A percentile compares a stretch with the other conserved stretches of the same genome.
Conservation (phyloP, 2,113 vertebrate genomes). For the Nicator chloris region DNA sequence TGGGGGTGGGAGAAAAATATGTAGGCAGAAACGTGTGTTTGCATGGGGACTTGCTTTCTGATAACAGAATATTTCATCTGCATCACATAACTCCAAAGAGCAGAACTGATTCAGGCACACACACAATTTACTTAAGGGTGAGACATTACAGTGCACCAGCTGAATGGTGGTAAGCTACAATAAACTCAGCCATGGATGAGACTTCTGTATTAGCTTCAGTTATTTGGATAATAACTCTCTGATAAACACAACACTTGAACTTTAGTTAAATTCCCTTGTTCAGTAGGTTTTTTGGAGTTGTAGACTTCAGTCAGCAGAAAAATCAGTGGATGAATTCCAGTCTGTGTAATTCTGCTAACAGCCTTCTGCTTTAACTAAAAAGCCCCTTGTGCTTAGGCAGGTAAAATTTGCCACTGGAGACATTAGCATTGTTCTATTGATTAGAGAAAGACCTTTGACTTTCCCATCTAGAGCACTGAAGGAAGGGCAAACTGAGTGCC, state of each 20-base stretch:
- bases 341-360: neutral
- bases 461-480: neutral
- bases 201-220: neutral
- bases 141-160: neutral
- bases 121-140: neutral
- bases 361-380: neutral
- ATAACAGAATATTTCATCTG: neutral
- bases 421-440: neutral
- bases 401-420: neutral
- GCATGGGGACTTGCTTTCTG: neutral
- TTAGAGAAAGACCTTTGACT: neutral
- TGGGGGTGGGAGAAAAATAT: neutral
- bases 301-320: neutral
- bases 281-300: neutral
- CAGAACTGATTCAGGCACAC: neutral
- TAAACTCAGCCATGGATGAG: neutral
- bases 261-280: neutral
- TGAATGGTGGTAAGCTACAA: neutral
- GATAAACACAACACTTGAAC: neutral
- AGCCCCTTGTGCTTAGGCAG: neutral
- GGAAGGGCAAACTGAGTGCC: neutral
- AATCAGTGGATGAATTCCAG: slow-evolving; percentile 12
- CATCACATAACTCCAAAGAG: neutral
- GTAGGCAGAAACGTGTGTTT: neutral
- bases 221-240: slow-evolving; percentile 6